These are phyloP conservation scores for Galagoides demidoff DNA, from an alignment of 2,797 vertebrate genomes.

Conservation along the genomic window DNA sequence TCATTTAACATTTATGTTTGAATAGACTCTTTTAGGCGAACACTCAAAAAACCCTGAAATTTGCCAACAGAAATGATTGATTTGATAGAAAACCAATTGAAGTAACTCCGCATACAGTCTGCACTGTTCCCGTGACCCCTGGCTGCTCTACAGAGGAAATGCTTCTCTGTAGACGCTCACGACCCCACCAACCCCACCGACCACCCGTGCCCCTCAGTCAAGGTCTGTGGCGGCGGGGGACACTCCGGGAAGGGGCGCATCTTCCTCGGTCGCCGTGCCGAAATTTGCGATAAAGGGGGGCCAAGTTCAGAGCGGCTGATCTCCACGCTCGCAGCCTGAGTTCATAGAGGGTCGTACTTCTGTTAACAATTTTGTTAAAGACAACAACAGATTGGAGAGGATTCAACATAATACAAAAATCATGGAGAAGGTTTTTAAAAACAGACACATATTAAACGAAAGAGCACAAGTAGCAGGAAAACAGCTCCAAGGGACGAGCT, in stretches of 20 bases:
- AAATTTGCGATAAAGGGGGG: background rate
- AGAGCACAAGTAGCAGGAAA: constrained; percentile 73
- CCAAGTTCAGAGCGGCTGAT: constrained; percentile 8
- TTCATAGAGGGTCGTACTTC: constrained; percentile 55
- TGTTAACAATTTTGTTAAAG: constrained; percentile 72
- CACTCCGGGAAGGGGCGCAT: constrained; percentile 59
- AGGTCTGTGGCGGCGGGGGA: background rate
- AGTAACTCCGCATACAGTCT: background rate
- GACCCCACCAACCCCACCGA: background rate
- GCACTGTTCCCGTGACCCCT: too few species aligned
- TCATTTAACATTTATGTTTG: background rate
- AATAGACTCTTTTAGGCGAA: background rate
- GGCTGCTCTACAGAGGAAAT: background rate
- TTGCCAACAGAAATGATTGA: constrained; percentile 42
- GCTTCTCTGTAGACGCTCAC: background rate
- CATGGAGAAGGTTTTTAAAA: constrained; percentile 72
- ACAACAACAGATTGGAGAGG: constrained; percentile 28
- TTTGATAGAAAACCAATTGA: background rate
- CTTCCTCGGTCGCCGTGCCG: background rate
- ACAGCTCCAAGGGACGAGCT: constrained; percentile 66
- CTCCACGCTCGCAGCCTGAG: constrained; percentile 55
- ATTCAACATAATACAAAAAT: constrained; percentile 77
- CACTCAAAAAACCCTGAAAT: background rate
- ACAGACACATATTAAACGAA: constrained; percentile 80
- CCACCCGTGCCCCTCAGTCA: background rate